Conservation (phyloP, 2,113 vertebrate genomes). For the Peromyscus maniculatus region DNA sequence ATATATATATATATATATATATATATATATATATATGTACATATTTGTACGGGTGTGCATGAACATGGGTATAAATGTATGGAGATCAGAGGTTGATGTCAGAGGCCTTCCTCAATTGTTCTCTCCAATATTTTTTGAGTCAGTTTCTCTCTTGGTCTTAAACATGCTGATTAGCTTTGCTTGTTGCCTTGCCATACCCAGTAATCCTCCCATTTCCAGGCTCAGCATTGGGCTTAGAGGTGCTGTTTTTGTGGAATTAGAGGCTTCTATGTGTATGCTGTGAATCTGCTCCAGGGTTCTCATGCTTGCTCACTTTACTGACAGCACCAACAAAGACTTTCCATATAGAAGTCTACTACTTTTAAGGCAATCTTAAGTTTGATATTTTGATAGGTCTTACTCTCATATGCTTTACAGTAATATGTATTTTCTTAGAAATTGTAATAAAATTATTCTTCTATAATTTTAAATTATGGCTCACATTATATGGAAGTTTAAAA, state of each 20-base stretch:
- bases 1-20: no score
- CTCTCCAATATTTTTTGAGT: background rate
- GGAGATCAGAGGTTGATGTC: background rate
- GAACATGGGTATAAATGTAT: background rate
- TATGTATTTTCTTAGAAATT: background rate
- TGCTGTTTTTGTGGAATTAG: no score
- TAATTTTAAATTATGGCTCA: background rate
- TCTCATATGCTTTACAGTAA: background rate
- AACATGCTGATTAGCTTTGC: background rate
- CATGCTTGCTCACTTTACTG: no score
- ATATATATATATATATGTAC: background rate
- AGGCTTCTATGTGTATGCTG: no score
- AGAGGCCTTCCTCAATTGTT: background rate
- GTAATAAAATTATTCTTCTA: background rate
- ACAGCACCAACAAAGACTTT: background rate
- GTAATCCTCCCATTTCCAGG: background rate
- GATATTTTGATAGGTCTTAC: background rate
- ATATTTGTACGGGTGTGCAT: background rate
- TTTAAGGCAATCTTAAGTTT: background rate
- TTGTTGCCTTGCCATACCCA: background rate
- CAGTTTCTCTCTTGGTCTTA: background rate
- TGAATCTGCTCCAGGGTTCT: no score
- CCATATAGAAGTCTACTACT: background rate
- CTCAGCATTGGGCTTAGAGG: no score
- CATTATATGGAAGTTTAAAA: background rate